Conservation (phyloP, 2,888 invertebrate genomes). For the Pammene fasciana region DNA sequence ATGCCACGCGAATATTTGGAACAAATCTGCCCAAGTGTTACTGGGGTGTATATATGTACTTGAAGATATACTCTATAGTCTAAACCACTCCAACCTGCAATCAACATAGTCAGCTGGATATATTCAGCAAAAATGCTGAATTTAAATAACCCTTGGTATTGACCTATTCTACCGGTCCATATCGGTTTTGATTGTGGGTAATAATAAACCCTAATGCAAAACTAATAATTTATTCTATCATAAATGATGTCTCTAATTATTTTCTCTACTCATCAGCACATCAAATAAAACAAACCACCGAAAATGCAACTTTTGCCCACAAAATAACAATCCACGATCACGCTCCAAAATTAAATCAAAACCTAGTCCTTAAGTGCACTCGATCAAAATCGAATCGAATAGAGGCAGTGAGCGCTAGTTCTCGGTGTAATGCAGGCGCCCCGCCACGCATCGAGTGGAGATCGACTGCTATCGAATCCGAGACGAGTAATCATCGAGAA, state of each 20-base stretch:
- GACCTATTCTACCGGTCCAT: too few species aligned
- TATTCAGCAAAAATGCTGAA: too few species aligned
- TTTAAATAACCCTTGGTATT: too few species aligned
- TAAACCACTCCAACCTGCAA: too few species aligned
- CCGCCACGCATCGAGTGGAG: slow-evolving; percentile 75
- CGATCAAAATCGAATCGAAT: slow-evolving; percentile 64
- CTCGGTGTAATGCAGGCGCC: slow-evolving; percentile 68
- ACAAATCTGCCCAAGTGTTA: too few species aligned
- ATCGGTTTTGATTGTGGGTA: too few species aligned
- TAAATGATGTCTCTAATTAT: not conserved
- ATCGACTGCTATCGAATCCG: slow-evolving; percentile 60
- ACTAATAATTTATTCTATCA: not conserved
- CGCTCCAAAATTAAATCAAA: slow-evolving; percentile 40
- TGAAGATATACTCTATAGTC: too few species aligned
- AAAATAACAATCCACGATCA: slow-evolving; percentile 28
- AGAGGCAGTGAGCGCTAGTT: slow-evolving; percentile 54
- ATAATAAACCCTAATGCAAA: too few species aligned
- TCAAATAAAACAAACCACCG: slow-evolving; percentile 7
- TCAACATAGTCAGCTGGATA: too few species aligned
- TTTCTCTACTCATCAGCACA: not conserved
- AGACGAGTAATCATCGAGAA: slow-evolving; percentile 38
- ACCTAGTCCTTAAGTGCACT: slow-evolving; percentile 42
- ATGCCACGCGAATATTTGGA: too few species aligned
- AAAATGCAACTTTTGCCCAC: slow-evolving; percentile 2
- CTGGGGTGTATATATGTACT: too few species aligned